Evolutionary conservation across 2,888 invertebrate species (phyloP), one percentile per base, ranked within the genome.

Genomic region (Thelaira solivaga): DNA sequence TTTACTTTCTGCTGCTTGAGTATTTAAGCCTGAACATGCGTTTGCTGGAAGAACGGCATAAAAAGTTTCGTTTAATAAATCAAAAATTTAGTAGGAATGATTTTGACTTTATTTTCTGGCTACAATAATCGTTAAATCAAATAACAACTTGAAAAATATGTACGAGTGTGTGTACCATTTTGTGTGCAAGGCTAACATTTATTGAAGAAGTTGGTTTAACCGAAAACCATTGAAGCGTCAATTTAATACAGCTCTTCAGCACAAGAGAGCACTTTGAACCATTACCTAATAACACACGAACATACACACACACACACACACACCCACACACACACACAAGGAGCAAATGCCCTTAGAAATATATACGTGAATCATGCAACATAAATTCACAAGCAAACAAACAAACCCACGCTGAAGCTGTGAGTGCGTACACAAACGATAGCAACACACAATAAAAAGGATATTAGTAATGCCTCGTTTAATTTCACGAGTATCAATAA

Each of bases 401-500:
- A n/a, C n/a, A n/a, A n/a, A n/a, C n/a, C n/a, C n/a, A n/a, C n/a
- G n/a, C n/a, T n/a, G n/a, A n/a, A 18, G 24, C 4, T 11, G 39
- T 34, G 29, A 36, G 20, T 31, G 20, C 13, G 20, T n/a, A 22
- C 29, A 45, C 47, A 13, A 24, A 61, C 22, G 41, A 65, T 73
- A 49, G 36, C 41, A 76, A 16, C 62, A 64, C 55, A 76, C 75
- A 69, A 69, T 76, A 69, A 61, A n/a, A n/a, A n/a, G 75, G 57
- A 49, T 57, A 76, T 76, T 76, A 76, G 64, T 59, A 49, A 69
- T 71, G 76, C 59, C 43, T 71, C 51, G 76, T 76, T 76, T 64
- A 71, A 22, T 76, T 71, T 65, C 69, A 76, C 64, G 69, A 76
- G 49, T 59, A 18, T 45, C 43, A 69, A 76, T 76, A 76, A 71